Evolutionary conservation across 2,797 vertebrate genomes (phyloP).

Genomic region (Rhodeus uyekii): DNA sequence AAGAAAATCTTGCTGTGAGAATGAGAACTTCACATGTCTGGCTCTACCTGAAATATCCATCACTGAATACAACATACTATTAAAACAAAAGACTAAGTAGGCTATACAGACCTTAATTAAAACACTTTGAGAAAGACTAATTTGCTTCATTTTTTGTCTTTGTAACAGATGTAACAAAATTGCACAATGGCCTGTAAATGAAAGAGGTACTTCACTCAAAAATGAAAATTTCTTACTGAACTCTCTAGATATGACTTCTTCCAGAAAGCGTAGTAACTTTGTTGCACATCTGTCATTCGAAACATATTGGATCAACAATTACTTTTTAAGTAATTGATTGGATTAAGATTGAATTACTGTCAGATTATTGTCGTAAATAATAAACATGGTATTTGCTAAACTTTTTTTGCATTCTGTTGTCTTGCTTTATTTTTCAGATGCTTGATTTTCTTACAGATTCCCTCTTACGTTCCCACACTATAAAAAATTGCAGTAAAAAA

Average conservation of each 20-base stretch:
- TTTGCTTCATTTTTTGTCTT: not conserved
- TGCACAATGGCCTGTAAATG: not conserved
- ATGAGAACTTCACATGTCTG: constrained; percentile 10
- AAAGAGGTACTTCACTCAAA: not conserved
- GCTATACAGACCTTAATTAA: not conserved
- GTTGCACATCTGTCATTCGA: not conserved
- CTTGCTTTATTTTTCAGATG: not conserved
- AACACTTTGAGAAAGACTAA: not conserved
- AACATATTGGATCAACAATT: not conserved
- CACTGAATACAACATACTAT: not conserved
- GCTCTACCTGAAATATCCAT: not conserved
- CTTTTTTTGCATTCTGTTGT: not conserved
- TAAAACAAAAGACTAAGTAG: not conserved
- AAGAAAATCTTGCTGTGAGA: not conserved
- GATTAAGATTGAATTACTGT: not conserved
- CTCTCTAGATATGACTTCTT: not conserved
- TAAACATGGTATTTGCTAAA: not conserved
- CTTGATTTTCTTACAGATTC: not conserved
- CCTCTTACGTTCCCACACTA: no score
- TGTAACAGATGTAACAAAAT: not conserved
- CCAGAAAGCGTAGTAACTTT: not conserved
- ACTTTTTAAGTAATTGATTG: not conserved
- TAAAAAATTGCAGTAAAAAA: no score
- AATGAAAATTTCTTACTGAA: not conserved
- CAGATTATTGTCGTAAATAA: not conserved